phyloP scores from a whole-genome alignment of 2,888 invertebrate genomes.

The Noctuana brunneofusca region DNA sequence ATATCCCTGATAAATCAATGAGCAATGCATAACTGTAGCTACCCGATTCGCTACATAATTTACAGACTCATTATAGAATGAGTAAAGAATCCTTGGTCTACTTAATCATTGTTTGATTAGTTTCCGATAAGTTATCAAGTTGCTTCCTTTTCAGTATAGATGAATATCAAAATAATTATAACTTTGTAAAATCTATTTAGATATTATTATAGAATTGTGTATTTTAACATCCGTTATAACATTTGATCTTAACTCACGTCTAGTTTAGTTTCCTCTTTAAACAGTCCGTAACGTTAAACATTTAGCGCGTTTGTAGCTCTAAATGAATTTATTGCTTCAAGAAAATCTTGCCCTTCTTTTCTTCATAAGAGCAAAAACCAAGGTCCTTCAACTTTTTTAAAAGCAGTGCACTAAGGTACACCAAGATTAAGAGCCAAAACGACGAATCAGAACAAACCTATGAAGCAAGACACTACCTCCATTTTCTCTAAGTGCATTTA shows the following conservation, averaged over 20 bases:
- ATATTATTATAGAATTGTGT: no score
- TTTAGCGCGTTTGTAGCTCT: no score
- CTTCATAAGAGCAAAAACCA: no score
- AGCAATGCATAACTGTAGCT: neutral
- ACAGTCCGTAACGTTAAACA: neutral
- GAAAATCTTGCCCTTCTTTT: no score
- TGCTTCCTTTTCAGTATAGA: slow-evolving; percentile 26
- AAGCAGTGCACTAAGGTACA: no score
- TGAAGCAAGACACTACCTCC: no score
- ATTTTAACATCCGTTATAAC: no score
- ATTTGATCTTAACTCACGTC: neutral
- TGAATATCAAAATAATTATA: slow-evolving; percentile 21
- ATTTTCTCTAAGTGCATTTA: no score
- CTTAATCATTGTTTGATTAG: slow-evolving; percentile 38
- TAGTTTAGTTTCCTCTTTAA: neutral
- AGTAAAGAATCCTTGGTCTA: slow-evolving; percentile 39
- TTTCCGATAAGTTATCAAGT: slow-evolving; percentile 38
- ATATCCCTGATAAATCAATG: neutral
- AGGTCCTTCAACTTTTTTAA: no score
- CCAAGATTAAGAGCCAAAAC: no score
- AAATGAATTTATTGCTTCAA: no score
- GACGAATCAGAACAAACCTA: no score
- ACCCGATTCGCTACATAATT: neutral
- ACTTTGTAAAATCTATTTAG: neutral
- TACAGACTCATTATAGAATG: slow-evolving; percentile 6